Percentiles rank a stretch among this genome's conserved stretches.
phyloP scores from a whole-genome alignment of 1,140 invertebrate species.

The Drosophila biarmipes region DNA sequence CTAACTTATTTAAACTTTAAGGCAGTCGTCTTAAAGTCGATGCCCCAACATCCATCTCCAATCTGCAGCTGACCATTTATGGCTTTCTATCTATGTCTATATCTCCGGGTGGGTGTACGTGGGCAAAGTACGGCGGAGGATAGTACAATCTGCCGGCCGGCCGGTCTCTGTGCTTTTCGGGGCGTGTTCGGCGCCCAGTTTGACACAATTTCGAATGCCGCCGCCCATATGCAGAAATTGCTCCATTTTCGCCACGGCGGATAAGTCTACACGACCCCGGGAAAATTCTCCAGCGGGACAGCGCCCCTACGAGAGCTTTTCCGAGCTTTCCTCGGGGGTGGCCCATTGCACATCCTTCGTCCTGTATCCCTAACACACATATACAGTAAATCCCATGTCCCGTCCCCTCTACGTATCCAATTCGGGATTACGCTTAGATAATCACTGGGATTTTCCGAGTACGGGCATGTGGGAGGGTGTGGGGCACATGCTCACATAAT shows the following conservation, averaged over 20 bases:
- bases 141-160: slow-evolving; percentile 29
- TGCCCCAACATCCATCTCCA: background rate
- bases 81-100: background rate
- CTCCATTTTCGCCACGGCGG: slow-evolving; percentile 25
- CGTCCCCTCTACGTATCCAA: slow-evolving; percentile 40
- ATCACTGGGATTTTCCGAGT: slow-evolving; percentile 3
- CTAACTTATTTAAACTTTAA: background rate
- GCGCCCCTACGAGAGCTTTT: slow-evolving; percentile 64
- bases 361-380: background rate
- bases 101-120: slow-evolving; percentile 8
- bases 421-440: slow-evolving; percentile 48
- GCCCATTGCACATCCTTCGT: slow-evolving; percentile 19
- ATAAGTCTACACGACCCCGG: slow-evolving; percentile 35
- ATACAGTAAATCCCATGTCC: slow-evolving; percentile 17
- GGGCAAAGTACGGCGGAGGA: no score
- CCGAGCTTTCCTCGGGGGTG: slow-evolving; percentile 34
- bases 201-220: slow-evolving; percentile 51
- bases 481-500: slow-evolving; percentile 44
- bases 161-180: slow-evolving; percentile 30
- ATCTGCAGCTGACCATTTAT: background rate
- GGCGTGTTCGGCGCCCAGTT: slow-evolving; percentile 44
- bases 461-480: background rate
- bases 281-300: slow-evolving; percentile 43
- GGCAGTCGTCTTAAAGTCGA: background rate
- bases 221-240: slow-evolving; percentile 40